Base-by-base conservation (phyloP, 1,140 invertebrate species). In the Micrasema longulum region DNA sequence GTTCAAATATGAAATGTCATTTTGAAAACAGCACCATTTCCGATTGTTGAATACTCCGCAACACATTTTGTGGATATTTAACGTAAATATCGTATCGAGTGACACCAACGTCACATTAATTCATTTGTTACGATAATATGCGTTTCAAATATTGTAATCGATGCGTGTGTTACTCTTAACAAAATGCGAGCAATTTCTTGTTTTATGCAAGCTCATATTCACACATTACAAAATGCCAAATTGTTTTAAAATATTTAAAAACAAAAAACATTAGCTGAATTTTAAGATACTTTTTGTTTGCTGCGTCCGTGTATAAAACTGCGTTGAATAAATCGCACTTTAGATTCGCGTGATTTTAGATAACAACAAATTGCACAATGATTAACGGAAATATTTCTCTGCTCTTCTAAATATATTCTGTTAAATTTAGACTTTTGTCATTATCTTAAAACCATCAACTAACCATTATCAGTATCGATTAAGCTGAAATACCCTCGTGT, bases 1-100 rank as follows among this genome's bases (percentile, higher is more conserved):
- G 67, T 55, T 55, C 16, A 53, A 53, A 50, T 43, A 50, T 35
- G 50, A 20, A 41, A 68, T 68, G 65, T 68, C 50, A 68, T 55
- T 55, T 67, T 43, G 50, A 68, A 68, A 68, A 68, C 65, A 55
- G 26, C 35, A 66, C 50, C 65, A 68, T 68, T 69, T 53, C 67
- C 20, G 55, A 38, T 60, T 60, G 65, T 50, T 67, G 35, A 52
- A 60, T 60, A 47, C 31, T 64, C 45, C 41, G 45, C 62, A 16
- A 47, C 41, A 47, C 62, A 47, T 64, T 64, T 48, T 64, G 14
- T 12, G 22, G 43, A 64, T 35, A 47, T 18, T 26, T 47, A 14
- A 64, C 41, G 45, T 35, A 26, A 64, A 64, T 48, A 48, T 26
- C 62, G n/a, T n/a, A 26, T 16, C 31, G 22, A 14, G 45, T 48